phyloP scores from a whole-genome alignment of 2,113 vertebrate species.

The Archilochus colubris region DNA sequence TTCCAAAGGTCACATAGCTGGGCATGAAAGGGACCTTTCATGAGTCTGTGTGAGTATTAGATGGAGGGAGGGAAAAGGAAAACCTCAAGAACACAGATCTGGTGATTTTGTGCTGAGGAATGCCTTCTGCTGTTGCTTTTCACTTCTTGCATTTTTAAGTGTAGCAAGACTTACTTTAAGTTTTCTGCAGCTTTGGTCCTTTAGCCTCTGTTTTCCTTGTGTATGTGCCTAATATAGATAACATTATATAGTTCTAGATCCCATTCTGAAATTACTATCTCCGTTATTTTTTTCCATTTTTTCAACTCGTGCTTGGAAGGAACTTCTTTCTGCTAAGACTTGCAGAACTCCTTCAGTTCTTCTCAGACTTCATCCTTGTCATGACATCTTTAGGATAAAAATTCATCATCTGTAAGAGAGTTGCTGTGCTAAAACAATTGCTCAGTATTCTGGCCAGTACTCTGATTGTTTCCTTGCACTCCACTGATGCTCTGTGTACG shows the following conservation, averaged over 20 bases:
- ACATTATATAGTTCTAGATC: background rate
- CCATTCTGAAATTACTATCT: background rate
- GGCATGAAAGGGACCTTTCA: constrained; percentile 49
- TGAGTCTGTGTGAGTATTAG: background rate
- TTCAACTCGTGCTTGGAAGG: background rate
- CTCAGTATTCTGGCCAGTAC: background rate
- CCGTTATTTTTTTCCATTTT: background rate
- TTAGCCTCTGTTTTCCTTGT: background rate
- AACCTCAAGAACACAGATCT: background rate
- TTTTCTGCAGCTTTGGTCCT: background rate
- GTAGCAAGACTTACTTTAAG: background rate
- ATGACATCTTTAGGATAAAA: background rate
- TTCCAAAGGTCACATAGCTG: constrained; percentile 48
- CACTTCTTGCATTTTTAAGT: background rate
- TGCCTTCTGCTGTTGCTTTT: background rate
- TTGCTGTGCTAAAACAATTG: background rate
- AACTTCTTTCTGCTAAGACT: background rate
- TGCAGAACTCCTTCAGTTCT: background rate
- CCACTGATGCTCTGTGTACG: background rate
- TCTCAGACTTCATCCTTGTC: background rate
- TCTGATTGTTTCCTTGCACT: background rate
- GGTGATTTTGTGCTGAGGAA: background rate
- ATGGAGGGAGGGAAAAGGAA: background rate
- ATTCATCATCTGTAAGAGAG: background rate
- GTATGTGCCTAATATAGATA: background rate